These are phyloP conservation scores for Oreochromis aureus DNA, from an alignment of 2,113 vertebrate species.

Conservation along the genomic window DNA sequence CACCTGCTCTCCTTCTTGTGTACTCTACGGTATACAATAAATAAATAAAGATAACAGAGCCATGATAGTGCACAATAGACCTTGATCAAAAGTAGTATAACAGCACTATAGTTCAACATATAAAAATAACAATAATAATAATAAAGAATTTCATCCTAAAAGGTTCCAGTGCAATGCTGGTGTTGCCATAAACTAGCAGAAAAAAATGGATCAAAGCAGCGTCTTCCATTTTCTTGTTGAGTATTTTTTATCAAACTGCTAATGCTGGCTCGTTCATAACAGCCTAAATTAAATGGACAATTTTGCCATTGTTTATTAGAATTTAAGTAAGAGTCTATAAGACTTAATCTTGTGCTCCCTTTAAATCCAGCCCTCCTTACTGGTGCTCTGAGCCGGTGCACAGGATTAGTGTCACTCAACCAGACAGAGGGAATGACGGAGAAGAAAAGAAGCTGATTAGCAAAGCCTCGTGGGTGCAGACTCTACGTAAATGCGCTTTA, in stretches of 20 bases:
- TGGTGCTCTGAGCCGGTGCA: neutral
- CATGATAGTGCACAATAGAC: neutral
- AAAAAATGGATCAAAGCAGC: neutral
- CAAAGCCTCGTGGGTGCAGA: neutral
- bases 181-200: neutral
- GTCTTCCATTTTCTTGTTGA: neutral
- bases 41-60: neutral
- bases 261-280: neutral
- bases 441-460: neutral
- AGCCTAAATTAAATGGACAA: neutral
- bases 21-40: neutral
- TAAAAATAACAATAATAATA: neutral
- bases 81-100: neutral
- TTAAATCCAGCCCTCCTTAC: neutral
- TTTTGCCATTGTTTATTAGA: neutral
- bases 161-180: neutral
- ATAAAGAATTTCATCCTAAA: neutral
- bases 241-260: neutral
- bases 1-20: neutral
- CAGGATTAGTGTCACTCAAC: conserved; percentile 14
- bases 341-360: neutral
- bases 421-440: neutral
- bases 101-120: neutral
- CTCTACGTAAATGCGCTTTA: neutral
- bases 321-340: neutral